These are phyloP conservation scores for Spisula solida DNA, from an alignment of 2,888 invertebrate species.

Conservation along the genomic window DNA sequence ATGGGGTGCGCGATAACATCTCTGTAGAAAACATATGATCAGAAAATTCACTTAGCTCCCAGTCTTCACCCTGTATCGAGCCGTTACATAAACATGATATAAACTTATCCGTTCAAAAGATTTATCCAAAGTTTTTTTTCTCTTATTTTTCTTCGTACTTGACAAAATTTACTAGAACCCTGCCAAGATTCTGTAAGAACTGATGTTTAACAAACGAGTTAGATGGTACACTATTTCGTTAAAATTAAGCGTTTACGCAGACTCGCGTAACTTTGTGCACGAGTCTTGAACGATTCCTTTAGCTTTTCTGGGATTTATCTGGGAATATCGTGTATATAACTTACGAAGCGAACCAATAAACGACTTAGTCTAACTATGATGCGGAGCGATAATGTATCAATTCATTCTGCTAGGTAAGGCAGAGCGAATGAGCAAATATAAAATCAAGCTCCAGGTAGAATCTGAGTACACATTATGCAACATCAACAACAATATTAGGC, in stretches of 20 bases:
- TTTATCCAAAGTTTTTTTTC: too few species aligned
- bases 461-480: too few species aligned
- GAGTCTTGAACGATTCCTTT: background rate
- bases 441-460: background rate
- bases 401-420: background rate
- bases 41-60: background rate
- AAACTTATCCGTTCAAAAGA: background rate
- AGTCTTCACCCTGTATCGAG: background rate
- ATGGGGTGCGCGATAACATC: slow-evolving; percentile 9
- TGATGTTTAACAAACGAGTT: slow-evolving; percentile 42
- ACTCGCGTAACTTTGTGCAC: background rate
- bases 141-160: background rate
- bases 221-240: background rate
- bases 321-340: background rate
- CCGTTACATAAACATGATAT: background rate
- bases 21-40: background rate
- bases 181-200: slow-evolving; percentile 49
- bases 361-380: background rate
- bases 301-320: background rate
- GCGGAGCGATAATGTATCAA: background rate
- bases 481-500: too few species aligned
- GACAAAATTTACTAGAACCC: slow-evolving; percentile 26
- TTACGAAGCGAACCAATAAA: background rate
- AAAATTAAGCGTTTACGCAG: slow-evolving; percentile 12
- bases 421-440: background rate